Base-by-base conservation (phyloP, 2,888 invertebrate species). In the Syrphus vitripennis region DNA sequence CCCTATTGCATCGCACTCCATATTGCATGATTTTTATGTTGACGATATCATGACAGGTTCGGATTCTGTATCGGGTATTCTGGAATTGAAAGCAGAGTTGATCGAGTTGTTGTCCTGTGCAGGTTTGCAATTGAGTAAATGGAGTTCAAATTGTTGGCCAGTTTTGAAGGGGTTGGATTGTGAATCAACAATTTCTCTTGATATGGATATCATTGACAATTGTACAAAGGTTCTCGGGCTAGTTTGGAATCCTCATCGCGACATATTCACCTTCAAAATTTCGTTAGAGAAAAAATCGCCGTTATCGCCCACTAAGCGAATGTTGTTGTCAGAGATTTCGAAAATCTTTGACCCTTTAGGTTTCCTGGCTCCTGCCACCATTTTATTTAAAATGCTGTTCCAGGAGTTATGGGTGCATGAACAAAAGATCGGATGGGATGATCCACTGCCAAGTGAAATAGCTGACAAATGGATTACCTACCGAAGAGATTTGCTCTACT, bases 361-460 rank as follows among this genome's bases (percentile, higher is more conserved):
- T n/a, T n/a, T n/a, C n/a, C n/a, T n/a, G n/a, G n/a, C n/a, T n/a
- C n/a, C n/a, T n/a, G n/a, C n/a, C n/a, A n/a, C n/a, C n/a, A n/a
- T 70, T 40, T 70, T 77, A 9, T 29, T 77, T 14, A 70, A 77
- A 63, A 63, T 77, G 21, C 12, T 77, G 40, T 77, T 70, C 19
- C 77, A 70, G 42, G 61, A 70, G 63, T 34, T 70, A n/a, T 77
- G 78, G 63, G 19, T 78, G 31, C 24, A 24, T 21, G n/a, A 69
- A 31, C 12, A 7, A 3, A 87, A 75, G 21, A 26, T 83, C 10
- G 78, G 67, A 55, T 74, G 75, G 65, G 57, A 78, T 34, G 61
- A 74, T 67, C 50, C 57, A 6, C 42, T 71, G 31, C 70, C 70
- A 26, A 14, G 1, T 40, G 63, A 78, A 29, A n/a, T 59, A 19